Evolutionary conservation across 2,888 invertebrate genomes (phyloP), one percentile per base, ranked within the genome.

Genomic region (Zelleria hepariella): DNA sequence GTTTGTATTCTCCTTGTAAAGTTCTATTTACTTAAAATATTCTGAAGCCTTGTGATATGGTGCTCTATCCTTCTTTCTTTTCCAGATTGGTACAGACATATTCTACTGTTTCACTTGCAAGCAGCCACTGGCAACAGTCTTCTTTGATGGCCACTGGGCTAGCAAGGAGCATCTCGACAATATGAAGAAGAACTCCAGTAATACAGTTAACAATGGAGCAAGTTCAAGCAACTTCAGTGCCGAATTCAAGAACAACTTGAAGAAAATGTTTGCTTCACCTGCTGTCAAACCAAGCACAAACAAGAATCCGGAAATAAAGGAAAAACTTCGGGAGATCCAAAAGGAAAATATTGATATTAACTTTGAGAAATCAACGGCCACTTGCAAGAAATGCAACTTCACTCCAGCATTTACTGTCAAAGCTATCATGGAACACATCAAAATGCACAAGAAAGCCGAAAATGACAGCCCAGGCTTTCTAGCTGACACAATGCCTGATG

Each of bases 81-180:
- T 78, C 53, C 71, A 83, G 83, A 65, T 78, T 10, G 66, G 70
- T 26, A 62, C 64, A 3, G 61, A 72, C 1, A 66, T 57, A 1
- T 71, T 72, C 57, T 78, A 75, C 62, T 83, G 83, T 61, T 82
- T 80, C 27, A 62, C 64, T n/a, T 83, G 83, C 62, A 73, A 72
- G 49, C 66, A 67, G 57, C 63, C 64, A 57, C 67, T 70, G 49
- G 53, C 64, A 0, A 62, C 61, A 8, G 57, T 60, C 2, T 23
- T 54, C 7, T 65, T 73, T 2, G 58, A 62, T 2, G 53, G 58
- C 4, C 80, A 77, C 59, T 72, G 66, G 61, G 8, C 47, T 24
- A 55, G 60, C 18, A 20, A 60, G 5, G 20, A 59, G 10, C 62
- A 62, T 25, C 6, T 53, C 32, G 49, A 58, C 25, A 58, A 59